Evolutionary conservation across 2,888 invertebrate genomes (phyloP), one percentile per base, ranked within the genome.

Genomic region (Imbricaverruca yamaguchii): DNA sequence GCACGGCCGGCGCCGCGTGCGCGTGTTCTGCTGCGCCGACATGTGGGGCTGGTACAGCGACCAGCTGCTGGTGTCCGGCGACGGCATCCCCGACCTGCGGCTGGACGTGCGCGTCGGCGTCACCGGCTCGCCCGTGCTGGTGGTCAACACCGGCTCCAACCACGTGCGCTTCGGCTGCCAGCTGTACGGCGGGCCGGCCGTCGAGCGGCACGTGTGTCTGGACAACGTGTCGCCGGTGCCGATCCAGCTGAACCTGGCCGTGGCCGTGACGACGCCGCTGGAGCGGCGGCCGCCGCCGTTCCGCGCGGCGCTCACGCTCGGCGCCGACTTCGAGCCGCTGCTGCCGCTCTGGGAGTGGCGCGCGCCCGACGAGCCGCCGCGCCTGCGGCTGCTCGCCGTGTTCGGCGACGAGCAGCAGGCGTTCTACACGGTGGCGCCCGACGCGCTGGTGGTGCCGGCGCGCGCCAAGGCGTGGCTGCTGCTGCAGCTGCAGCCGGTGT

Each of bases 181-280:
- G 74, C 55, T 74, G 74, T 74, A 74, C 55, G 74, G 74, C 74
- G 55, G 18, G 53, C 53, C 74, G 11, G 21, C 74, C 9, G 74
- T 74, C 7, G 74, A 53, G 74, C 53, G 74, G 18, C 74, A 74
- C 74, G 53, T 74, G 2, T 74, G 74, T 39, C 74, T 74, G 9
- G 55, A 74, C 55, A 74, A 81, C 79, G 67, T 61, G 63, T 79
- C 65, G n/a, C 78, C 63, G 57, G 61, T 39, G 78, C 65, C 77
- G 74, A 81, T 82, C 80, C 81, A 81, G 74, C 59, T 74, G 53
- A 74, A 74, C 21, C 53, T 74, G 74, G 18, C 74, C 21, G 55
- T 74, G 21, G 74, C 74, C 21, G 53, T 74, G 53, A 21, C 53
- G 53, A 10, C 74, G 53, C 74, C 74, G 74, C 0, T 8, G 21